Evolutionary conservation across 2,113 vertebrate species (phyloP), one percentile per base, ranked within the genome.

Genomic region (Nanorana parkeri): DNA sequence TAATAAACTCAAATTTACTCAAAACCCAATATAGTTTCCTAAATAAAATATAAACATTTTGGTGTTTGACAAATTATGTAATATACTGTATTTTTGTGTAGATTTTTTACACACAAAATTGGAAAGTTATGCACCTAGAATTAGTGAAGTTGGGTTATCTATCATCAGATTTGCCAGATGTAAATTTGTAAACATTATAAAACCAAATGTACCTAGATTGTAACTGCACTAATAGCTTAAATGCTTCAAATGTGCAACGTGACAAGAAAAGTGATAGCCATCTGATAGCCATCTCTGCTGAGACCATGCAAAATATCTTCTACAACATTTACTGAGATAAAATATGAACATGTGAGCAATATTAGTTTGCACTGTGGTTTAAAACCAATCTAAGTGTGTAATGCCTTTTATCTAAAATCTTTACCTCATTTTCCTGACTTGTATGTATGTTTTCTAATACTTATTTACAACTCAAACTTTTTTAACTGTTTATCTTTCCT

Each of bases 351-450:
- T 73, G 56, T 56, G 16, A 56, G 56, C 60, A 74, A 24, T 41
- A 81, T 65, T 52, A 63, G 58, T 28, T 28, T 61, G 24, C 51
- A 55, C 20, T 78, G 67, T 73, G 78, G 78, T 81, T 81, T 73
- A 7, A 81, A 19, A 41, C 61, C 28, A 68, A 69, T 47, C 3
- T 78, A 17, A 26, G 24, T 60, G 54, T 54, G 52, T 68, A 41
- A 58, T 29, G n/a, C 29, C 71, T 15, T 29, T 54, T 41, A 79
- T 79, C 51, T 79, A 68, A 36, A 79, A 79, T 68, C 65, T 56
- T n/a, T 69, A 79, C 55, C 65, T 58, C 54, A 63, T 76, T 79
- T 69, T 60, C 54, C 26, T 68, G 26, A 54, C 26, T 56, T 60
- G 29, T 29, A 23, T 36, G 77, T 69, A 32, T n/a, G 41, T 79